Conservation (phyloP, 2,797 vertebrate species). For the Rhinoraja longicauda region DNA sequence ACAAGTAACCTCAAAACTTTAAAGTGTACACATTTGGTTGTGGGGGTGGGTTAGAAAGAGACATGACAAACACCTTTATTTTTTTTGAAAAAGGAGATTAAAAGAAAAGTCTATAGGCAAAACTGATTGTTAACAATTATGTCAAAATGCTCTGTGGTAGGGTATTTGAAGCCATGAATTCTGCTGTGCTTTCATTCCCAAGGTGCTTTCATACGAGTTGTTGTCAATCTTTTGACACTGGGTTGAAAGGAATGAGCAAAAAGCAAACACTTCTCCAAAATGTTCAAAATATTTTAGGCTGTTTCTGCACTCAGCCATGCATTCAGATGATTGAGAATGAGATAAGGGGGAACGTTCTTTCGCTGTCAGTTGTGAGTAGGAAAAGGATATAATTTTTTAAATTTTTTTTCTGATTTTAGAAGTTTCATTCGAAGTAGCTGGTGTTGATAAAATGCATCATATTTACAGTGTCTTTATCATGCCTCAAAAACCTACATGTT, state of each 20-base stretch:
- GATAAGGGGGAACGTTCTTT: background rate
- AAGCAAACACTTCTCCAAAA: background rate
- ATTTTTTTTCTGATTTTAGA: background rate
- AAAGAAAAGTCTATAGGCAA: background rate
- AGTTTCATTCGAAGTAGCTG: background rate
- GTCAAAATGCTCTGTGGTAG: background rate
- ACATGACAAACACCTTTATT: background rate
- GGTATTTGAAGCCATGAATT: background rate
- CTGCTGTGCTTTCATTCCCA: background rate
- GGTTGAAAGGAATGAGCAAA: background rate
- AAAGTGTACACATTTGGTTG: background rate
- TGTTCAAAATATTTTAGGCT: background rate
- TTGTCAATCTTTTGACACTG: background rate
- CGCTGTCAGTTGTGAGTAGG: no score
- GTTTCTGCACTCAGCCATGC: background rate
- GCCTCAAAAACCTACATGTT: background rate
- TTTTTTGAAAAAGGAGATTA: background rate
- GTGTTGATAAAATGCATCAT: background rate
- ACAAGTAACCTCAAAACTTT: background rate
- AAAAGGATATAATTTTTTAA: background rate
- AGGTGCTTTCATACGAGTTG: background rate
- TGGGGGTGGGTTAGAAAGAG: background rate
- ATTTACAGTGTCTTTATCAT: background rate
- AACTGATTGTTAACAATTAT: background rate
- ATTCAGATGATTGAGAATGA: background rate